Percentiles rank a stretch among this genome's conserved stretches.
Conservation (phyloP, 2,797 vertebrate species). For the Clamator glandarius region DNA sequence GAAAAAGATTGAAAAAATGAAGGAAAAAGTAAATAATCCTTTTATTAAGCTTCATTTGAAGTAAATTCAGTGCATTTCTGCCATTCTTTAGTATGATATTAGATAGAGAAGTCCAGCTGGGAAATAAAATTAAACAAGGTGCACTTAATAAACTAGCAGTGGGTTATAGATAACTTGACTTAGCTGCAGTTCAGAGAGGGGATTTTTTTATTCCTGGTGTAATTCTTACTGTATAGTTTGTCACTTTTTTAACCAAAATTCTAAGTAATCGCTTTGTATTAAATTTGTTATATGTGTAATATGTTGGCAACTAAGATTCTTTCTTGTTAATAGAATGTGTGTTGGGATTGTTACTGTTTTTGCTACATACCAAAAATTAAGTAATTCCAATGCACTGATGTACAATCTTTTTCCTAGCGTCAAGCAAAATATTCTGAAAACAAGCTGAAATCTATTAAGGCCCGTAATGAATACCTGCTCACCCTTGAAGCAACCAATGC, state of each 20-base stretch:
- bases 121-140: conserved; percentile 10
- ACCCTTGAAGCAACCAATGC: conserved; percentile 97
- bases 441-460: conserved; percentile 99
- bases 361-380: neutral
- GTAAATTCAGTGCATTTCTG: neutral
- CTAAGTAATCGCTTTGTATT: conserved; percentile 7
- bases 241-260: conserved; percentile 40
- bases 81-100: neutral
- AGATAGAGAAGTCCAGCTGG: neutral
- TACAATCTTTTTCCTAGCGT: conserved; percentile 81
- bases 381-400: conserved; percentile 18
- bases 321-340: conserved; percentile 8
- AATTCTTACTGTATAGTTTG: neutral
- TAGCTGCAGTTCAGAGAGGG: neutral
- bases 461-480: conserved; percentile 96
- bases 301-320: neutral
- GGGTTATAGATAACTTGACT: neutral
- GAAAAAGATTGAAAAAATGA: conserved; percentile 99
- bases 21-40: conserved; percentile 89
- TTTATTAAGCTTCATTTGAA: conserved; percentile 19
- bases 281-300: neutral
- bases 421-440: conserved; percentile 99
- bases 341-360: conserved; percentile 5
- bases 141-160: neutral
- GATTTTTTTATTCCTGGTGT: neutral